Base-by-base conservation (phyloP, 2,113 vertebrate species). In the Nothobranchius furzeri region DNA sequence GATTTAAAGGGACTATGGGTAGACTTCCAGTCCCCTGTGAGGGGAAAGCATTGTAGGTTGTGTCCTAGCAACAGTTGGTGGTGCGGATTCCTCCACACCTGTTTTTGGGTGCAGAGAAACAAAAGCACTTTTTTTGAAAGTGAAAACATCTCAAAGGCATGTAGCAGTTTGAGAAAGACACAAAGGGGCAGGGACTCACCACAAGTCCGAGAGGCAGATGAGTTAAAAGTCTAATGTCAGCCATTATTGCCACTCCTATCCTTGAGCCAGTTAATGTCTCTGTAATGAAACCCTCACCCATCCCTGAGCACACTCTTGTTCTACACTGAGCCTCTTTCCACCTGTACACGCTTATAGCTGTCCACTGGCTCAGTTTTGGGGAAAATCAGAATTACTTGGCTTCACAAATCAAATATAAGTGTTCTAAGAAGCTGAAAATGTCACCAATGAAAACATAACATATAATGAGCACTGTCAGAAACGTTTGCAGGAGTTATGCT, bases 141-240 rank as follows among this genome's bases (percentile, higher is more conserved):
- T 71, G 64, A 85, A 64, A 74, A 70, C 53, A 64, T 58, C 60
- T 75, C 68, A 59, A 55, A 83, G 65, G 85, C 56, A 63, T 62
- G 69, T 3, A 14, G 15, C 11, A 61, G 60, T 37, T 54, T 51
- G 62, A 76, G 35, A 54, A 67, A 76, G 68, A 65, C 53, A 30
- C 20, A 37, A 20, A 76, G 68, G 62, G 65, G 73, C 61, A 60
- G 48, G 64, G 68, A 46, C 47, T 64, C 55, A 47, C 75, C 53
- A 85, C 56, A 51, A 60, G 77, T 71, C 86, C 68, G 64, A 86
- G 68, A 78, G 79, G 65, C 58, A 42, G 60, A 79, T 88, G 85
- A 89, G 88, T 91, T 87, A 89, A 60, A 83, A 75, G 70, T 80
- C 78, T 88, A 87, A 88, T 89, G 91, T 88, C 79, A 87, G 82